Percentiles rank a stretch among this genome's conserved stretches.
These are phyloP conservation scores for Machimus rusticus DNA, from an alignment of 2,888 invertebrate genomes.

Conservation along the genomic window DNA sequence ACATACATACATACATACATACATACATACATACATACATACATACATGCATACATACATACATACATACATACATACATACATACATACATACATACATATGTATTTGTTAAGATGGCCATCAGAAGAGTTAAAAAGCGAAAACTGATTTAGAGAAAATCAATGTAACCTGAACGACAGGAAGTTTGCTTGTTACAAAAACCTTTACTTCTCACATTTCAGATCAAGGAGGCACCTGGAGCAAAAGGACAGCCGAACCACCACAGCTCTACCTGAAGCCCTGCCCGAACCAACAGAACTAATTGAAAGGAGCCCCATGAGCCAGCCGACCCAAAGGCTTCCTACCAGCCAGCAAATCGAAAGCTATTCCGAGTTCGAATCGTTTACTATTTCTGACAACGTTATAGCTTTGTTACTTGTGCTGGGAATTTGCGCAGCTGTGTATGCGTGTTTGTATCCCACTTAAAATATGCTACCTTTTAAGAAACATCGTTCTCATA, in stretches of 20 bases:
- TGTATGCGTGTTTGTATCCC: conserved; percentile 66
- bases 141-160: not conserved
- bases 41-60: too few species aligned
- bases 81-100: not conserved
- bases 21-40: too few species aligned
- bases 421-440: conserved; percentile 64
- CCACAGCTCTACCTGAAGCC: not conserved
- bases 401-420: conserved; percentile 58
- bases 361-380: conserved; percentile 37
- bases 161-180: not conserved
- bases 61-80: too few species aligned
- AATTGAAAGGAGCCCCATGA: not conserved
- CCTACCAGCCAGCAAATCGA: not conserved
- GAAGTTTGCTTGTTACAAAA: not conserved
- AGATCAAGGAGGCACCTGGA: conserved; percentile 28
- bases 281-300: not conserved
- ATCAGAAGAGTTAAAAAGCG: not conserved
- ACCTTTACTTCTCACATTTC: not conserved
- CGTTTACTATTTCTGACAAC: conserved; percentile 60
- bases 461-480: not conserved
- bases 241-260: not conserved
- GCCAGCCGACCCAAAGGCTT: not conserved
- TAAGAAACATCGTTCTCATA: not conserved
- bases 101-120: not conserved
- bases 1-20: too few species aligned